Evolutionary conservation across 2,888 invertebrate species (phyloP).

Genomic region (Diarsia rubi): DNA sequence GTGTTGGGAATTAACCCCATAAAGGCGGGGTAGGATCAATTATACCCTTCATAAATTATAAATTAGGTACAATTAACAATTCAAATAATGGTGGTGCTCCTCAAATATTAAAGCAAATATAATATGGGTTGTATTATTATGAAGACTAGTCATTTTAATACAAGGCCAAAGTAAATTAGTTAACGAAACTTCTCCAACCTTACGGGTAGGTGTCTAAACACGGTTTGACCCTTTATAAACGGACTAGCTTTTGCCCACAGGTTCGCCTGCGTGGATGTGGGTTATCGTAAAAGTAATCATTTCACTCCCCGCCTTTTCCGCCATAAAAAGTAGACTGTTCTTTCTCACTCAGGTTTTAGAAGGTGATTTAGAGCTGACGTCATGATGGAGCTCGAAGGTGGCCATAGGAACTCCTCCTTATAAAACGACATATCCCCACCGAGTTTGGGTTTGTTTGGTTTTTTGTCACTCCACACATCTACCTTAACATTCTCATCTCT

Average conservation of each 20-base stretch:
- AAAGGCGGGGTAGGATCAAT: constrained; percentile 26
- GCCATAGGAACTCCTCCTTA: too few relatives aligned
- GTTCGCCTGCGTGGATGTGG: too few relatives aligned
- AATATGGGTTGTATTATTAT: constrained; percentile 30
- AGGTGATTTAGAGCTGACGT: too few relatives aligned
- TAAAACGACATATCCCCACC: too few relatives aligned
- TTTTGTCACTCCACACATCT: background rate
- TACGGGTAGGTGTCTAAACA: background rate
- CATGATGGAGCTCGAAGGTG: too few relatives aligned
- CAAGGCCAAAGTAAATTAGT: background rate
- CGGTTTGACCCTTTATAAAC: background rate
- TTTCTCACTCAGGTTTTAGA: too few relatives aligned
- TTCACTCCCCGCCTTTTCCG: too few relatives aligned
- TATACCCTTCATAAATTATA: constrained; percentile 50
- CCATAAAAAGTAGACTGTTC: too few relatives aligned
- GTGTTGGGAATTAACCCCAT: constrained; percentile 3
- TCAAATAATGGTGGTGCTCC: constrained; percentile 43
- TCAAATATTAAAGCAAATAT: constrained; percentile 17
- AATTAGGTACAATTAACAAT: constrained; percentile 56
- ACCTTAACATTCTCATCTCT: background rate
- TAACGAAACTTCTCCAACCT: background rate
- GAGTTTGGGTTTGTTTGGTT: too few relatives aligned
- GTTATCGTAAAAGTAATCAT: too few relatives aligned
- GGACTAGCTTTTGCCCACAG: too few relatives aligned
- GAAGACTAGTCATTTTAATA: background rate